phyloP scores from a whole-genome alignment of 2,888 invertebrate genomes.

The Empis livida region DNA sequence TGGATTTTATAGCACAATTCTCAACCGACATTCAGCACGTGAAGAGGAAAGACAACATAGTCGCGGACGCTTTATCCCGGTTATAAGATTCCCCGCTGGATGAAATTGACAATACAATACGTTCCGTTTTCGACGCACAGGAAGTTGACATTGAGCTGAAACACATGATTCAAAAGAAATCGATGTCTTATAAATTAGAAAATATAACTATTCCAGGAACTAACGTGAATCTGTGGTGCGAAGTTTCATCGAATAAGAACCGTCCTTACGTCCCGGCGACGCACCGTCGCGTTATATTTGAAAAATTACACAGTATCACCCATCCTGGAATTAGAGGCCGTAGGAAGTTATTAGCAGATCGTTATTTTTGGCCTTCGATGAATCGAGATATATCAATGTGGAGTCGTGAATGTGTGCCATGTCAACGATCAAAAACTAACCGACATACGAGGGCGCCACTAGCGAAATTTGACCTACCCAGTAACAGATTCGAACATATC shows the following conservation, averaged over 20 bases:
- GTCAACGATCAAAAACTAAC: constrained; percentile 3
- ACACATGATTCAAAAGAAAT: background rate
- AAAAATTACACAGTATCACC: background rate
- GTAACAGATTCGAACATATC: too few relatives aligned
- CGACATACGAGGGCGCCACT: too few relatives aligned
- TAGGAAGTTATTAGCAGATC: constrained; percentile 11
- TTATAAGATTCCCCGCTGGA: background rate
- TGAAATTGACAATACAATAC: background rate
- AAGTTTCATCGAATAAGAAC: background rate
- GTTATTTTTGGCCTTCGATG: constrained; percentile 19
- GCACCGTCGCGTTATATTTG: constrained; percentile 1
- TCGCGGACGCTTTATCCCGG: background rate
- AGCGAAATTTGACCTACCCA: too few relatives aligned
- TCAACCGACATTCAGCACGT: background rate
- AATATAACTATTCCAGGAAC: background rate
- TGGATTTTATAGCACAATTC: background rate
- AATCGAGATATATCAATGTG: constrained; percentile 17
- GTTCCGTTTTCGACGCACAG: background rate
- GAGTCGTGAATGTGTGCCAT: constrained; percentile 19
- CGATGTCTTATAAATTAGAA: background rate
- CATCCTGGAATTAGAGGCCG: constrained; percentile 13
- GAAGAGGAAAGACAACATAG: background rate
- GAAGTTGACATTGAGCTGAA: background rate
- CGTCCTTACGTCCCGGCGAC: constrained; percentile 13
- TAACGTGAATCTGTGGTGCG: background rate